These are phyloP conservation scores for Bubo blakistoni DNA, from an alignment of 2,113 vertebrate species.

Conservation along the genomic window DNA sequence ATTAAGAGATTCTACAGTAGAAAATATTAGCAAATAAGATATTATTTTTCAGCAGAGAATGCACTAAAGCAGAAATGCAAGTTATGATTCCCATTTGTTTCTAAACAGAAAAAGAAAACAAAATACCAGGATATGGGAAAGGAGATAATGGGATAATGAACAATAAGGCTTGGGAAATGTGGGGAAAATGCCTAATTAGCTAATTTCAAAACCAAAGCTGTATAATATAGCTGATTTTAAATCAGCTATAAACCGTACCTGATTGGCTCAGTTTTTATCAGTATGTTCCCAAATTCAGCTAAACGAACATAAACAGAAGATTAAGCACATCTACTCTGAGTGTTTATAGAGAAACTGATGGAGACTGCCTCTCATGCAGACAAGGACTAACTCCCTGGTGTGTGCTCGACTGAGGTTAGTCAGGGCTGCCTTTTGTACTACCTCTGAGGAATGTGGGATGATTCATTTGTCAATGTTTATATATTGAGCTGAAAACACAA, in stretches of 20 bases:
- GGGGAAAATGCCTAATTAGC: neutral
- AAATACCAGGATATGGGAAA: neutral
- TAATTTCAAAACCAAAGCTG: neutral
- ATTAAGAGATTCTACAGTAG: neutral
- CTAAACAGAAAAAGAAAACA: neutral
- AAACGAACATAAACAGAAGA: neutral
- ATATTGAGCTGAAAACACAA: neutral
- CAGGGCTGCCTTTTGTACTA: neutral
- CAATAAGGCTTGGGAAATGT: neutral
- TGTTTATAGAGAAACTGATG: neutral
- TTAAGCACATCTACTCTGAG: neutral
- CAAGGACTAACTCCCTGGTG: neutral
- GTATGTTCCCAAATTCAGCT: neutral
- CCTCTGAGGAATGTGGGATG: neutral
- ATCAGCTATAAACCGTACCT: neutral
- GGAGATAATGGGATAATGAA: neutral
- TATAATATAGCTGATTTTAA: neutral
- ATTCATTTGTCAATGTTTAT: neutral
- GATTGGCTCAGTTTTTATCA: neutral
- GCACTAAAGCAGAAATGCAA: neutral
- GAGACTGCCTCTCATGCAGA: neutral
- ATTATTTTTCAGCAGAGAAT: neutral
- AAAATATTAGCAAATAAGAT: neutral
- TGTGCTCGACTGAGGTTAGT: fast-evolving
- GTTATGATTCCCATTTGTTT: neutral